These are phyloP conservation scores for Dicranocentrus wangi DNA, from an alignment of 2,888 invertebrate species.

Conservation along the genomic window DNA sequence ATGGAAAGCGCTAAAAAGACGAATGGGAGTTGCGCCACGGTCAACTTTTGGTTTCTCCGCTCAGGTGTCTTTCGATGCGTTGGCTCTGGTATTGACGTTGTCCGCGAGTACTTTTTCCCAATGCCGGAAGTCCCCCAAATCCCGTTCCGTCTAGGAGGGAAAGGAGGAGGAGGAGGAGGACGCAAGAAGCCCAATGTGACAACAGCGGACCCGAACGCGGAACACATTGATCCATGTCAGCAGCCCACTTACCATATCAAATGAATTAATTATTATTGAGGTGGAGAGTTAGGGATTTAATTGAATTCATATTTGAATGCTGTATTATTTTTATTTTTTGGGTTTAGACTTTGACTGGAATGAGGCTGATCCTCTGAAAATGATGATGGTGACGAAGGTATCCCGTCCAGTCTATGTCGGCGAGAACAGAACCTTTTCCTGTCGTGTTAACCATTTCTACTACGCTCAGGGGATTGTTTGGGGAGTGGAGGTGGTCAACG, in stretches of 20 bases:
- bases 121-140: slow-evolving; percentile 34
- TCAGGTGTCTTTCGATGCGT: slow-evolving; percentile 66
- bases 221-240: slow-evolving; percentile 29
- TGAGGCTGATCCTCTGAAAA: slow-evolving; percentile 63
- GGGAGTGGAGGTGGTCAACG: slow-evolving; percentile 65
- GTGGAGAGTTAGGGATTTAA: too few species aligned
- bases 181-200: neutral
- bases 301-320: too few species aligned
- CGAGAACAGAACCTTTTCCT: slow-evolving; percentile 59
- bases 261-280: too few species aligned
- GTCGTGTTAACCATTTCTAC: slow-evolving; percentile 67
- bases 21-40: slow-evolving; percentile 50
- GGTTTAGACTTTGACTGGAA: slow-evolving; percentile 67
- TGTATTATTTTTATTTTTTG: too few species aligned
- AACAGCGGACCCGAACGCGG: neutral
- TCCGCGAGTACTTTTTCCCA: slow-evolving; percentile 67
- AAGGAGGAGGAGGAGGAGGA: slow-evolving; percentile 6
- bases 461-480: slow-evolving; percentile 69
- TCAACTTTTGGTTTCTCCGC: slow-evolving; percentile 13
- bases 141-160: neutral
- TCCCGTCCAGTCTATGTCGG: slow-evolving; percentile 59
- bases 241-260: too few species aligned
- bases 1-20: slow-evolving; percentile 61
- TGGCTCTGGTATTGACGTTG: slow-evolving; percentile 65
- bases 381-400: slow-evolving; percentile 59